phyloP scores from a whole-genome alignment of 2,113 vertebrate species.

The Tauraco erythrolophus region DNA sequence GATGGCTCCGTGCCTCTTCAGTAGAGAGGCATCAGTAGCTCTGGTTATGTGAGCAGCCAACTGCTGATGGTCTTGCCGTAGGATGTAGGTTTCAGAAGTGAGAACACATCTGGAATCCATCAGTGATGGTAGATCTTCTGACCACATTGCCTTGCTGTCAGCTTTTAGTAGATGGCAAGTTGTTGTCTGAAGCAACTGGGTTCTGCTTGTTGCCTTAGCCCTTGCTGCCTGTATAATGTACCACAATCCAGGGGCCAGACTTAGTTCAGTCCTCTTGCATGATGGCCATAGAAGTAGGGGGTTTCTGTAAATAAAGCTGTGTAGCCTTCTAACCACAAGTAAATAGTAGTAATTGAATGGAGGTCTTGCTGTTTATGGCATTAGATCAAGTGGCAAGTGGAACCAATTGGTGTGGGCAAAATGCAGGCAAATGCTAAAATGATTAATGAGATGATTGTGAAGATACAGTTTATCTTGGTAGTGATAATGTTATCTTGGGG shows the following conservation, averaged over 20 bases:
- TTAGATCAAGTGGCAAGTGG: background rate
- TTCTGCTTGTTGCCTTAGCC: background rate
- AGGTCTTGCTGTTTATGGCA: background rate
- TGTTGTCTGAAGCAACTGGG: background rate
- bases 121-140: background rate
- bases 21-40: background rate
- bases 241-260: background rate
- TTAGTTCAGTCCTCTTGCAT: accelerated
- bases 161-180: background rate
- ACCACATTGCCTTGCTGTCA: background rate
- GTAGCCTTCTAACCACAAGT: background rate
- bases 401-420: background rate
- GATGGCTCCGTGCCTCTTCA: background rate
- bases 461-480: background rate
- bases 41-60: background rate
- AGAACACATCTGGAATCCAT: background rate
- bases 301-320: background rate
- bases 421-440: background rate
- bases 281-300: background rate
- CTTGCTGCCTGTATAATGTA: accelerated
- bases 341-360: background rate
- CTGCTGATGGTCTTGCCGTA: background rate
- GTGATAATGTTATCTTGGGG: background rate
- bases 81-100: background rate
- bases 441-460: background rate